Conservation (phyloP, 1,140 invertebrate species). For the Caerostris darwini region DNA sequence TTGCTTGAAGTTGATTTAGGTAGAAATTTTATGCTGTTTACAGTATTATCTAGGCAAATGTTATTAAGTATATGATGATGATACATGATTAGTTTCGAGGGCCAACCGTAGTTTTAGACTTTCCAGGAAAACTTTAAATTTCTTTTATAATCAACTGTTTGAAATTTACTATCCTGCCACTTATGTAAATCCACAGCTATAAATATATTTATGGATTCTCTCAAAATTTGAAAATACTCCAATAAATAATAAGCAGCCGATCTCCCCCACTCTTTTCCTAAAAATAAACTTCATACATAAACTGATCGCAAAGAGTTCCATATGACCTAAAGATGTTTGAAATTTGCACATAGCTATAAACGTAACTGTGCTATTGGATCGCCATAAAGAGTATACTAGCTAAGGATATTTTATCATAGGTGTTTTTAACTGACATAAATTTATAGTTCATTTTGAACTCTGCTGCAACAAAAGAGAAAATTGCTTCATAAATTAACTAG, state of each 20-base stretch:
- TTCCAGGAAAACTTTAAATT: conserved; percentile 47
- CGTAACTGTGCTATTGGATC: conserved; percentile 28
- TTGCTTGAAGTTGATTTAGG: conserved; percentile 7
- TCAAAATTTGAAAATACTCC: conserved; percentile 66
- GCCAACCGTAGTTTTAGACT: background rate
- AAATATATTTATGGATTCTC: conserved; percentile 71
- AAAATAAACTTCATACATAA: conserved; percentile 60
- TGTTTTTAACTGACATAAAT: conserved; percentile 56
- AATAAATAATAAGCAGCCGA: conserved; percentile 61
- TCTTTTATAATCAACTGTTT: conserved; percentile 53
- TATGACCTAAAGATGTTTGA: conserved; percentile 47
- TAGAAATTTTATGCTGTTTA: conserved; percentile 2
- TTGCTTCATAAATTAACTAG: background rate
- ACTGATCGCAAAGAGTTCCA: conserved; percentile 7
- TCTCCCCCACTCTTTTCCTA: background rate
- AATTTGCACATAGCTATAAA: conserved; percentile 67
- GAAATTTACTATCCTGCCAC: conserved; percentile 62
- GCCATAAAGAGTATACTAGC: conserved; percentile 10
- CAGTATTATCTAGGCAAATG: conserved; percentile 21
- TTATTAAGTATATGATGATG: conserved; percentile 30
- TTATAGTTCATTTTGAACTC: background rate
- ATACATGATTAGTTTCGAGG: background rate
- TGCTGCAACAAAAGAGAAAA: background rate
- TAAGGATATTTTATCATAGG: conserved; percentile 12
- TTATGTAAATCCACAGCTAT: conserved; percentile 70